These are phyloP conservation scores for Crioceris asparagi DNA, from an alignment of 2,888 invertebrate genomes.

Conservation along the genomic window DNA sequence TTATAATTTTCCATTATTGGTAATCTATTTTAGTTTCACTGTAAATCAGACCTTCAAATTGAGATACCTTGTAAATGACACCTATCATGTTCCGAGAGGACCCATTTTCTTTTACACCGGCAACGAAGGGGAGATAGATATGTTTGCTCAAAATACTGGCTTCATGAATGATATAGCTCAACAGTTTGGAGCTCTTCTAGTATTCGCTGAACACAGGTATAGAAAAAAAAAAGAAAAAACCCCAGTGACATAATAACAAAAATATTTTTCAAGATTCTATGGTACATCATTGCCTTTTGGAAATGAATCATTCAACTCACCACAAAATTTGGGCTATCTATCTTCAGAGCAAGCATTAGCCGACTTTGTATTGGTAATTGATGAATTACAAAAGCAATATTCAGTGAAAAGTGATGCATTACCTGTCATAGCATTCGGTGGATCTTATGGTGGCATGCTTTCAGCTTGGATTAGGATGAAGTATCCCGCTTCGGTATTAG, in stretches of 20 bases:
- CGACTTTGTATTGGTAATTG: conserved; percentile 77
- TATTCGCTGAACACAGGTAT: conserved; percentile 90
- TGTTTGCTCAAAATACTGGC: conserved; percentile 85
- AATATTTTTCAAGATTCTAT: too few relatives aligned
- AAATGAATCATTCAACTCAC: conserved; percentile 55
- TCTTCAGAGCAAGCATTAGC: conserved; percentile 87
- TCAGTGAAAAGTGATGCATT: conserved; percentile 35
- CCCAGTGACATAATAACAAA: too few relatives aligned
- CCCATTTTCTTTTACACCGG: conserved; percentile 94
- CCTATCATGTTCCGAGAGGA: conserved; percentile 55
- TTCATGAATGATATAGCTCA: conserved; percentile 88
- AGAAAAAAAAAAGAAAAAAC: too few relatives aligned
- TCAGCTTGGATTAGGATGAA: conserved; percentile 93
- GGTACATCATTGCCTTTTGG: conserved; percentile 85
- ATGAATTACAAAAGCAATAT: conserved; percentile 41
- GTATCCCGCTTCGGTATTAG: conserved; percentile 80
- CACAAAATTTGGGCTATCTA: conserved; percentile 68
- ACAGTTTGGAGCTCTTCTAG: conserved; percentile 65
- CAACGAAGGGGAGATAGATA: conserved; percentile 87
- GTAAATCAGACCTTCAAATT: conserved; percentile 63
- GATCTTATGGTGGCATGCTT: conserved; percentile 97
- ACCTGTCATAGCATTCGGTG: conserved; percentile 75
- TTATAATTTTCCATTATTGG: too few relatives aligned
- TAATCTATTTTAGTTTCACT: conserved; percentile 45
- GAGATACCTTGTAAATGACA: conserved; percentile 71